Evolutionary conservation across 1,140 invertebrate genomes (phyloP), one percentile per base, ranked within the genome.

Genomic region (Tetragnatha versicolor): DNA sequence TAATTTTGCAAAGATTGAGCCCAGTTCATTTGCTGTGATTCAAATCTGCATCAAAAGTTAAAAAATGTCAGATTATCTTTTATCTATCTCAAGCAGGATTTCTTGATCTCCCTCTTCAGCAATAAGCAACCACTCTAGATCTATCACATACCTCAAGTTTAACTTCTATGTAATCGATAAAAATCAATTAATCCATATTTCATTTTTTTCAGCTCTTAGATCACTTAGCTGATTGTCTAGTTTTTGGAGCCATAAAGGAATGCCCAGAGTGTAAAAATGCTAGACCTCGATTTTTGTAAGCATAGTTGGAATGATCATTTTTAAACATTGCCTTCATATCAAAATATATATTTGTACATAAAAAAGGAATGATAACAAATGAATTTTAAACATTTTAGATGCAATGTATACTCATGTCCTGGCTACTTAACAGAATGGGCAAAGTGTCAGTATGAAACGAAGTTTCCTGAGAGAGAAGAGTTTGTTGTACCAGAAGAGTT

Each of bases 371-470:
- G 9, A 17, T 25, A n/a, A 25, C 17, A 3, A 60, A 27, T 60
- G 2, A 10, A 5, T 37, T 42, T 68, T 31, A 29, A 49, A 73
- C 33, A 17, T 63, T 92, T 91, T 79, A 89, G 90, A 70, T 92
- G 91, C 82, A 90, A 91, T 81, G 92, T 92, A 0, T 97, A 97
- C 83, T 86, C 89, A 79, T 97, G 95, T 84, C 87, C 85, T 81
- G 97, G 96, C 49, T 87, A 92, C 85, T 82, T 96, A 37, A 92
- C 91, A 27, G 96, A 97, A 85, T 99, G 95, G 94, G 92, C 93
- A 0, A 94, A 93, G 85, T 99, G 97, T 85, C 88, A 89, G 49
- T 90, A 92, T 81, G 83, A 91, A 9, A 90, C 90, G 0, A 89
- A 90, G 82, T 88, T 91, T 25, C 96, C 97, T 7, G 88, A 91